phyloP scores from a whole-genome alignment of 2,888 invertebrate genomes.

The Plagodis pulveraria region DNA sequence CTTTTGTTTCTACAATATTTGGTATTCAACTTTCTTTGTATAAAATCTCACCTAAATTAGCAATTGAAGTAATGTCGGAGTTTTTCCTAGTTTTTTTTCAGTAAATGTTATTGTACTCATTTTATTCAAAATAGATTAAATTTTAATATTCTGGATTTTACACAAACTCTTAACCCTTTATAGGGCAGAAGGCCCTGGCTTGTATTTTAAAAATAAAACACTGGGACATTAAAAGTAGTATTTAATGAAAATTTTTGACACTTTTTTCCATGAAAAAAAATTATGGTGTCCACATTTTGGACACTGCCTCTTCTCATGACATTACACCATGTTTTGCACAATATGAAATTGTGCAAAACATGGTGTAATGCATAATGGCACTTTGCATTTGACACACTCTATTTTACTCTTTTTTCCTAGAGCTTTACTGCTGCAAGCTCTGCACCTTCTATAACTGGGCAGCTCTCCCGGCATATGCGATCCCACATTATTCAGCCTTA shows the following conservation, averaged over 20 bases:
- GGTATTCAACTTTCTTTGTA: too few species aligned
- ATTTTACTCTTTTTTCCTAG: slow-evolving; percentile 22
- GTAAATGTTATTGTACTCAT: too few species aligned
- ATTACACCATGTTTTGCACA: slow-evolving; percentile 3
- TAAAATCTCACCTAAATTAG: too few species aligned
- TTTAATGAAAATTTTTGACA: slow-evolving; percentile 3
- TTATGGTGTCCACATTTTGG: slow-evolving; percentile 9
- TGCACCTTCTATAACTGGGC: slow-evolving; percentile 29
- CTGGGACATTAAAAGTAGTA: slow-evolving; percentile 1
- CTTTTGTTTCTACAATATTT: too few species aligned
- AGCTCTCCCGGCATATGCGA: slow-evolving; percentile 31
- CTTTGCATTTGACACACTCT: slow-evolving; percentile 25
- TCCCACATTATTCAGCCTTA: slow-evolving; percentile 15
- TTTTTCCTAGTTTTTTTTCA: too few species aligned
- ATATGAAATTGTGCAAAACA: slow-evolving; percentile 10
- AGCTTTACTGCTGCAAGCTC: slow-evolving; percentile 29
- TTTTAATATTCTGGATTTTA: too few species aligned
- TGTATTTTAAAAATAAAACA: slow-evolving; percentile 7
- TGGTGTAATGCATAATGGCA: slow-evolving; percentile 24
- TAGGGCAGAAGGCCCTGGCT: slow-evolving; percentile 7
- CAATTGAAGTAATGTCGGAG: too few species aligned
- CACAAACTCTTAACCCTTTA: slow-evolving; percentile 5
- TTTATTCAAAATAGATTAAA: too few species aligned
- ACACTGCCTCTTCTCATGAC: slow-evolving; percentile 6
- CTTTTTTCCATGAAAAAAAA: slow-evolving; percentile 7